Conservation (phyloP, 2,113 vertebrate species). For the Anolis carolinensis region DNA sequence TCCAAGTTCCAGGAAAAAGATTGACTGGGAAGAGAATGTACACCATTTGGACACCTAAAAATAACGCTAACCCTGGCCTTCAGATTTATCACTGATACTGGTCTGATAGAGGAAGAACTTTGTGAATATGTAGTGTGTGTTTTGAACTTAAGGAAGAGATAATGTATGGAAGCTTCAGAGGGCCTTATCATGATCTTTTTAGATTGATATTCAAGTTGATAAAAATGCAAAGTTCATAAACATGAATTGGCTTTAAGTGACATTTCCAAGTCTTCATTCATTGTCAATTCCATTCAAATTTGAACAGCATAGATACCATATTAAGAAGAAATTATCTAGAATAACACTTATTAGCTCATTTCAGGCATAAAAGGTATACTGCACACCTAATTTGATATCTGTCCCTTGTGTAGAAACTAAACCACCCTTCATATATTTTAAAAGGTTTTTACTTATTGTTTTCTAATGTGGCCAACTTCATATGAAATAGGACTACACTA, state of each 20-base stretch:
- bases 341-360: neutral
- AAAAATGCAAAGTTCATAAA: neutral
- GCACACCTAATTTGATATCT: neutral
- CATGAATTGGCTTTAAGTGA: neutral
- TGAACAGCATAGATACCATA: neutral
- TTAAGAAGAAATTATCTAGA: neutral
- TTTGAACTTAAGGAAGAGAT: neutral
- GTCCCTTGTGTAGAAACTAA: neutral
- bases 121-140: constrained; percentile 23
- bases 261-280: neutral
- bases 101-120: constrained; percentile 23
- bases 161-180: neutral
- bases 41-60: constrained; percentile 40
- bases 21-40: constrained; percentile 39
- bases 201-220: neutral
- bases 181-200: neutral
- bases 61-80: constrained; percentile 51
- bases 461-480: neutral
- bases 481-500: neutral
- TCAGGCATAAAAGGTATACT: neutral
- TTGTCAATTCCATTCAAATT: neutral
- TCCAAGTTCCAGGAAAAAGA: constrained; percentile 55
- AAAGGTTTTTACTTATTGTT: neutral
- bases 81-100: constrained; percentile 16
- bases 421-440: neutral